A percentile compares a stretch with the other conserved stretches of the same genome.
Conservation (phyloP, 2,888 invertebrate genomes). For the Tetragnatha montana region DNA sequence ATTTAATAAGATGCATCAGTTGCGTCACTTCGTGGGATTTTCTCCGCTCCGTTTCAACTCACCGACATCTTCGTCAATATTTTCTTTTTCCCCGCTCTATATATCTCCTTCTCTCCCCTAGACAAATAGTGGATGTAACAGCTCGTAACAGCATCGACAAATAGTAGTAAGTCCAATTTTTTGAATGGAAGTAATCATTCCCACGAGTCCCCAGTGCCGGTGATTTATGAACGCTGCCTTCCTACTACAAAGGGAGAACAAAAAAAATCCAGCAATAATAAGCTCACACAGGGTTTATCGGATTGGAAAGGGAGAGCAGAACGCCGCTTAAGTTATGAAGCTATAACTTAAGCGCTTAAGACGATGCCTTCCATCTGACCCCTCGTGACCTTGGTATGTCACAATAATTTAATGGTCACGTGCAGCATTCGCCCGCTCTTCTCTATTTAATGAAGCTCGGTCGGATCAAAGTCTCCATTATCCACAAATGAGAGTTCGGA, state of each 20-base stretch:
- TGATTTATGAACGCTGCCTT: conserved; percentile 25
- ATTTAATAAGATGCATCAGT: no score
- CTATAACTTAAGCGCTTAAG: conserved; percentile 67
- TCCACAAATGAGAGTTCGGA: conserved; percentile 22
- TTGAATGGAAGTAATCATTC: conserved; percentile 21
- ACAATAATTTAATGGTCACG: conserved; percentile 65
- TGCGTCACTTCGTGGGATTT: neutral
- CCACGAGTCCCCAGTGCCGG: conserved; percentile 2
- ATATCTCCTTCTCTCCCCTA: neutral
- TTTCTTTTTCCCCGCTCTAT: neutral
- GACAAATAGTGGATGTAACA: conserved; percentile 1
- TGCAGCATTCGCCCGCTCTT: conserved; percentile 43
- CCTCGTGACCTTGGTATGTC: conserved; percentile 58
- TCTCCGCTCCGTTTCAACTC: neutral
- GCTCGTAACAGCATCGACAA: neutral
- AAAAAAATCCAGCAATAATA: conserved; percentile 9
- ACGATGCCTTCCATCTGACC: conserved; percentile 56
- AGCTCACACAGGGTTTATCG: neutral
- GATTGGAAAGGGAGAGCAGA: conserved; percentile 34
- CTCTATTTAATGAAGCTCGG: conserved; percentile 61
- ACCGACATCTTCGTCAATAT: neutral
- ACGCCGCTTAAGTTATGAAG: conserved; percentile 61
- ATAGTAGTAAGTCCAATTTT: neutral
- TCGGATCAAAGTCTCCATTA: conserved; percentile 63
- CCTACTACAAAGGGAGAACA: neutral